These are phyloP conservation scores for Girardinichthys multiradiatus DNA, from an alignment of 2,113 vertebrate species.

Conservation along the genomic window DNA sequence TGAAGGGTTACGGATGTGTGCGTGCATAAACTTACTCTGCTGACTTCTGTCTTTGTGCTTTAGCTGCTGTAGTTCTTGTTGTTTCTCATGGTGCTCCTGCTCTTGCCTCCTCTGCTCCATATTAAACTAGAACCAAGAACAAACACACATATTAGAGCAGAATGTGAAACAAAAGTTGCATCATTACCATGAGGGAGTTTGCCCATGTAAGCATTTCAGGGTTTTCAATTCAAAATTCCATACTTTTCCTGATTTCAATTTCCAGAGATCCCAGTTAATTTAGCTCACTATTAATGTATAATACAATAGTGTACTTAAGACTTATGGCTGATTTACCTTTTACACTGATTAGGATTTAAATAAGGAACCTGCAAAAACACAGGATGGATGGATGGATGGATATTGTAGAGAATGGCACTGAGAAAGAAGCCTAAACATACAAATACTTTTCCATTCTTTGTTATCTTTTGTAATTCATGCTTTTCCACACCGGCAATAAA, in stretches of 20 bases:
- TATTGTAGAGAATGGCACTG: not conserved
- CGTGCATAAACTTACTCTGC: conserved; percentile 82
- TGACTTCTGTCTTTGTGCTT: conserved; percentile 96
- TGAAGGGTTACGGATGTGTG: not conserved
- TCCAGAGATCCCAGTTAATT: too few species aligned
- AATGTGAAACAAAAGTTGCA: not conserved
- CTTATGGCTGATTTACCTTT: too few species aligned
- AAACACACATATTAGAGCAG: conserved; percentile 16
- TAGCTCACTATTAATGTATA: too few species aligned
- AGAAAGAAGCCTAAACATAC: not conserved
- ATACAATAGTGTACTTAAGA: too few species aligned
- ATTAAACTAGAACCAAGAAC: conserved; percentile 78
- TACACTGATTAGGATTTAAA: too few species aligned
- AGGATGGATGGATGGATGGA: too few species aligned
- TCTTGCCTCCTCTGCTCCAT: conserved; percentile 85
- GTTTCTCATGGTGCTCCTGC: conserved; percentile 88
- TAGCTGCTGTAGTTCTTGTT: conserved; percentile 90
- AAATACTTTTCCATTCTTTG: not conserved
- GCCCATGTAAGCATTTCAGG: not conserved
- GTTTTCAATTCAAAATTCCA: not conserved
- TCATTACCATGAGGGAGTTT: not conserved
- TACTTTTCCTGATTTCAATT: not conserved
- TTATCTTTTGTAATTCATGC: not conserved
- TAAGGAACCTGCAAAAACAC: too few species aligned
- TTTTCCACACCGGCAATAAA: not conserved